Percentiles rank a stretch among this genome's conserved stretches.
These are phyloP conservation scores for Sebastes matsubarae DNA, from an alignment of 2,797 vertebrate genomes.

Conservation along the genomic window DNA sequence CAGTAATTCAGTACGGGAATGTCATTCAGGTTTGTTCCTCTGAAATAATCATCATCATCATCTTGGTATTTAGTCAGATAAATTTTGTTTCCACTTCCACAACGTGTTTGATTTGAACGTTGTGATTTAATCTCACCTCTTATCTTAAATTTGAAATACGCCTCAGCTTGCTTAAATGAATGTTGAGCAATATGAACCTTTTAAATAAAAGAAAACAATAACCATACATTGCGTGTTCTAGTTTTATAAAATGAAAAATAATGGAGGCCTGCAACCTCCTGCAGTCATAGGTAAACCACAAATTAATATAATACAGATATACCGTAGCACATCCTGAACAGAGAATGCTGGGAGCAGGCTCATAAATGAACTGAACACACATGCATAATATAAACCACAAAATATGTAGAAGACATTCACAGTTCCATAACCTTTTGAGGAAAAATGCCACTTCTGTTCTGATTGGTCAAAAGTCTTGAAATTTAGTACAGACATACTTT, in stretches of 20 bases:
- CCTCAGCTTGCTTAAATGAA: neutral
- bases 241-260: neutral
- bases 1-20: conserved; percentile 95
- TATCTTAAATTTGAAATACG: neutral
- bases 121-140: neutral
- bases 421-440: neutral
- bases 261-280: neutral
- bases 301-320: neutral
- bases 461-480: too few species aligned
- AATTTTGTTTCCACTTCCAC: neutral
- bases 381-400: neutral
- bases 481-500: too few species aligned
- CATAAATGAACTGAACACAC: neutral
- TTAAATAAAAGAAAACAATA: neutral
- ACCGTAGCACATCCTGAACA: neutral
- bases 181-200: neutral
- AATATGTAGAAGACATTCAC: neutral
- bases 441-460: too few species aligned
- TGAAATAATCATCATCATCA: neutral
- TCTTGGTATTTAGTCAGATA: neutral
- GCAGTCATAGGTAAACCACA: neutral
- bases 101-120: neutral
- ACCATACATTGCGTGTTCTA: neutral
- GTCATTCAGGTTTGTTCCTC: conserved; percentile 90
- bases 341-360: neutral